Percentiles rank a stretch among this genome's conserved stretches.
Evolutionary conservation across 1,140 invertebrate genomes (phyloP).

Genomic region (Drosophila santomea): DNA sequence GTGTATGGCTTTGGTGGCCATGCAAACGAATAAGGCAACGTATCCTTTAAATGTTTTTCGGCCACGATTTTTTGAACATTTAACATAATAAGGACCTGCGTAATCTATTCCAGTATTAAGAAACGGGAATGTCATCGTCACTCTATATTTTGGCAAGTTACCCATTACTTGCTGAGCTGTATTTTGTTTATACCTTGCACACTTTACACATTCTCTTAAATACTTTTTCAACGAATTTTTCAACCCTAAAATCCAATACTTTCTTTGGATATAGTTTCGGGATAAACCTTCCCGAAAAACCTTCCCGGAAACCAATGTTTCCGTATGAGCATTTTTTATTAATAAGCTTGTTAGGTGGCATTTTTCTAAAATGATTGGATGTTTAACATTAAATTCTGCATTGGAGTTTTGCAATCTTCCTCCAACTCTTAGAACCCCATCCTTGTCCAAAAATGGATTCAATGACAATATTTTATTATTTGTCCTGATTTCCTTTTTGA

Average conservation of each 20-base stretch:
- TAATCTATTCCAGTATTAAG: background rate
- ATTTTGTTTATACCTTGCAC: background rate
- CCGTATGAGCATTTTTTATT: background rate
- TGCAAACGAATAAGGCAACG: no score
- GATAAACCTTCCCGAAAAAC: no score
- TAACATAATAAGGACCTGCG: background rate
- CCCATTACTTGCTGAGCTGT: background rate
- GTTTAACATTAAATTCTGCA: slow-evolving; percentile 1
- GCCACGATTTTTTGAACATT: background rate
- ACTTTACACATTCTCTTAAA: background rate
- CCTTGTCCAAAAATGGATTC: slow-evolving; percentile 4
- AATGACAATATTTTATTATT: slow-evolving; percentile 10
- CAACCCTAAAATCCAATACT: background rate
- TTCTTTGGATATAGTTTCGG: background rate
- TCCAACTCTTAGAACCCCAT: slow-evolving; percentile 4
- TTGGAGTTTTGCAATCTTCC: slow-evolving; percentile 4
- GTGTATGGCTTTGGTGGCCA: no score
- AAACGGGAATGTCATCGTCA: background rate
- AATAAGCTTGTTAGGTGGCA: background rate
- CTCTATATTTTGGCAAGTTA: background rate
- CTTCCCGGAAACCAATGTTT: no score
- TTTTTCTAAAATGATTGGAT: slow-evolving; percentile 1
- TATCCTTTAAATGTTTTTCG: no score
- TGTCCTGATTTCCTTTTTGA: background rate
- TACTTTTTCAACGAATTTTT: background rate